phyloP scores from a whole-genome alignment of 2,113 vertebrate species.

The Varanus salvator region DNA sequence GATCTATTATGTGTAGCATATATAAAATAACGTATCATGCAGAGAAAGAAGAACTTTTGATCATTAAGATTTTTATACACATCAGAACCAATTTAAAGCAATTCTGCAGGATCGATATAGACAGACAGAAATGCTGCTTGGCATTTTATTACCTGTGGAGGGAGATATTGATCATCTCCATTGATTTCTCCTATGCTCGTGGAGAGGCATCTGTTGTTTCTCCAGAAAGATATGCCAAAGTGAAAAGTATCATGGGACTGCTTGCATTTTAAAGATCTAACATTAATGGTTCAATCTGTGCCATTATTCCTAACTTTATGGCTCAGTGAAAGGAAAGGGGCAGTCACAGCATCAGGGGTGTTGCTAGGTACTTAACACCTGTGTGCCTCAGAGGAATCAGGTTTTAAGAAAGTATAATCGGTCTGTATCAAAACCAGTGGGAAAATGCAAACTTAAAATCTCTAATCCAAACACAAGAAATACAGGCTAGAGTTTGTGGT shows the following conservation, averaged over 20 bases:
- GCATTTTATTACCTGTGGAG: conserved; percentile 84
- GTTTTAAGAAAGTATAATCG: too few relatives aligned
- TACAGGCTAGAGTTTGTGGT: too few relatives aligned
- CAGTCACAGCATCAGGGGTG: conserved; percentile 37
- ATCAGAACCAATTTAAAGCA: conserved; percentile 84
- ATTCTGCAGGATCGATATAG: conserved; percentile 81
- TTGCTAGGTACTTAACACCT: too few relatives aligned
- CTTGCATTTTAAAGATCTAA: conserved; percentile 71
- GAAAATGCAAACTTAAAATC: too few relatives aligned
- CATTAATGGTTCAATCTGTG: conserved; percentile 64
- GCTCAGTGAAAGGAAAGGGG: conserved; percentile 51
- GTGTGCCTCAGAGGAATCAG: too few relatives aligned
- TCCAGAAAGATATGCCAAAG: conserved; percentile 72
- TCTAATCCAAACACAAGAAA: too few relatives aligned
- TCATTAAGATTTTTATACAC: conserved; percentile 85
- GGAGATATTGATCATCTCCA: conserved; percentile 78
- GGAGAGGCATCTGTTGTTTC: conserved; percentile 72
- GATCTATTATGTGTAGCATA: conserved; percentile 45
- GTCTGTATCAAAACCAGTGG: too few relatives aligned
- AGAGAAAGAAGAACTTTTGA: conserved; percentile 71
- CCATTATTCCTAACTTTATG: conserved; percentile 67
- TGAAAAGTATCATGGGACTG: conserved; percentile 72
- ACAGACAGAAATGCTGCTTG: conserved; percentile 85
- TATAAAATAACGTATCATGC: conserved; percentile 76
- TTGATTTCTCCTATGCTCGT: conserved; percentile 76